Evolutionary conservation across 2,797 vertebrate species (phyloP).

Genomic region (Poecilia picta): DNA sequence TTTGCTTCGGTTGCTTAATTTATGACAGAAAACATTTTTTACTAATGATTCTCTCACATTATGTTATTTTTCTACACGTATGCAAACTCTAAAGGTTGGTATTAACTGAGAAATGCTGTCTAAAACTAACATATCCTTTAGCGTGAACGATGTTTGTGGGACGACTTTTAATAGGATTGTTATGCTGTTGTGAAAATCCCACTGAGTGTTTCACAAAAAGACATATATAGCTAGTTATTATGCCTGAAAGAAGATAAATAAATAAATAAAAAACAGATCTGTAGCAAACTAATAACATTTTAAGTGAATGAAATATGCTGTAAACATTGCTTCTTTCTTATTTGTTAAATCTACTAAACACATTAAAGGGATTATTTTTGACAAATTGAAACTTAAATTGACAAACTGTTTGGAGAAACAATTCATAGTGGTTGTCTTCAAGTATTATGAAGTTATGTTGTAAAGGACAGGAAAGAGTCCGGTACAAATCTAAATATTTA

Average conservation of each 20-base stretch:
- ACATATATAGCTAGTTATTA: not conserved
- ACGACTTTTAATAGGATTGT: not conserved
- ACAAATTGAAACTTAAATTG: not conserved
- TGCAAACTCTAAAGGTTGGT: not conserved
- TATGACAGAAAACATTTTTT: not conserved
- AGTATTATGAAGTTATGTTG: not conserved
- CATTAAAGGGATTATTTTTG: not conserved
- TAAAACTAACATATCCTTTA: not conserved
- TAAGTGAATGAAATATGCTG: not conserved
- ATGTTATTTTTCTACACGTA: too few relatives aligned
- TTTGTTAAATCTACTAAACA: not conserved
- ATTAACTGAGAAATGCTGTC: not conserved
- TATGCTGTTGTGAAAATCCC: not conserved
- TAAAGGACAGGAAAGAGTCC: not conserved
- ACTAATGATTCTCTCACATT: not conserved
- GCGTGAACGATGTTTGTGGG: not conserved
- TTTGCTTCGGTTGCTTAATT: not conserved
- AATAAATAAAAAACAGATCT: not conserved
- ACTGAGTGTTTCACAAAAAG: not conserved
- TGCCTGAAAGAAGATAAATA: not conserved
- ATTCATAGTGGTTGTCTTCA: not conserved
- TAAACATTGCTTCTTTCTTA: conserved; percentile 12
- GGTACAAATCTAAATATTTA: conserved; percentile 4
- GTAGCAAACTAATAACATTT: conserved; percentile 2
- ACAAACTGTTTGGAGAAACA: not conserved